Evolutionary conservation across 30 jellyfish, hydroid and myxozoan species (phyloP).

Genomic region (Chrysaora quinquecirrha): DNA sequence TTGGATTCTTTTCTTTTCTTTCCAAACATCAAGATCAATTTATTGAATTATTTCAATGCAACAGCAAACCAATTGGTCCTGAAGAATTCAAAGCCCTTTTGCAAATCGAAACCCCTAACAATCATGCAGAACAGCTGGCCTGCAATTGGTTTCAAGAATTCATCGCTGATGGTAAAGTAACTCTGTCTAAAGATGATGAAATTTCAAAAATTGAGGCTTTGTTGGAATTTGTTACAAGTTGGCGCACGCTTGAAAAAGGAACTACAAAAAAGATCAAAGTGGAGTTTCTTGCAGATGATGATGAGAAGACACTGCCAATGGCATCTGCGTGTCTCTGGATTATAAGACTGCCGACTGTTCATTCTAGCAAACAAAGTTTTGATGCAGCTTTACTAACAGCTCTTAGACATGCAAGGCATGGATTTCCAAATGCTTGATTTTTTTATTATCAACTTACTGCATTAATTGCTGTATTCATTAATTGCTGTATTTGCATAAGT

Average conservation of each 20-base stretch:
- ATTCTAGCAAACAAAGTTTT: slow-evolving; percentile 9
- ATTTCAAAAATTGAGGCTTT: neutral
- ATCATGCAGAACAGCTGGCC: slow-evolving; percentile 29
- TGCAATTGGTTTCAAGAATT: slow-evolving; percentile 7
- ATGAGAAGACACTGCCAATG: slow-evolving; percentile 14
- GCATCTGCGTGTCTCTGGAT: slow-evolving; percentile 22
- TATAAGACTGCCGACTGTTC: slow-evolving; percentile 19
- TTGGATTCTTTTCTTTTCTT: slow-evolving; percentile 12
- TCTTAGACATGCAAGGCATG: slow-evolving; percentile 10
- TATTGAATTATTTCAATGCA: neutral
- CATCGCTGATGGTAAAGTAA: neutral
- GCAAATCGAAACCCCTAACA: neutral
- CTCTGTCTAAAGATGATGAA: slow-evolving; percentile 2
- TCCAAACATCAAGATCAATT: neutral
- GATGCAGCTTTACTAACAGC: slow-evolving; percentile 19
- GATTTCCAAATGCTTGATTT: slow-evolving; percentile 26
- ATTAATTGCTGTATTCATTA: neutral
- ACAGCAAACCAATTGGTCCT: neutral
- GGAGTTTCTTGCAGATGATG: slow-evolving; percentile 14
- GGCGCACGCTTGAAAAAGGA: neutral
- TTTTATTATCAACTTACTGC: neutral
- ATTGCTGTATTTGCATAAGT: neutral
- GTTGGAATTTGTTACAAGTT: slow-evolving; percentile 12
- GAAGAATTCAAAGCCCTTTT: slow-evolving; percentile 17
- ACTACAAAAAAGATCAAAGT: neutral